A percentile compares a stretch with the other conserved stretches of the same genome.
These are phyloP conservation scores for Megathymus violae DNA, from an alignment of 1,140 invertebrate species.

Conservation along the genomic window DNA sequence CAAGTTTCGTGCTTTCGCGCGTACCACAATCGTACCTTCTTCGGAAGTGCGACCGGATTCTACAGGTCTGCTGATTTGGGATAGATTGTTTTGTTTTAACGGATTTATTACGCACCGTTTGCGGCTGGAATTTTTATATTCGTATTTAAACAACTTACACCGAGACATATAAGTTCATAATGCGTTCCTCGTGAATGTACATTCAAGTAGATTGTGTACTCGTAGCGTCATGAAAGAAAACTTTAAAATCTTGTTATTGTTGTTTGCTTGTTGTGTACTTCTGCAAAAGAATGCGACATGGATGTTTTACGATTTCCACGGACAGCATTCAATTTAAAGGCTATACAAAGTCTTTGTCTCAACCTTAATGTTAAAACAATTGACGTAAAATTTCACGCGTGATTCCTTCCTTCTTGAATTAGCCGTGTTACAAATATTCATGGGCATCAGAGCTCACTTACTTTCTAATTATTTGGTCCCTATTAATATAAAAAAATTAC, in stretches of 20 bases:
- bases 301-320: background rate
- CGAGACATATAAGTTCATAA: conserved; percentile 12
- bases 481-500: too few species aligned
- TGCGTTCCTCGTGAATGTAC: conserved; percentile 13
- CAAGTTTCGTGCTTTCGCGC: conserved; percentile 35
- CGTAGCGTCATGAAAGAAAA: background rate
- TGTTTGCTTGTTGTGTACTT: background rate
- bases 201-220: background rate
- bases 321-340: too few species aligned
- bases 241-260: background rate
- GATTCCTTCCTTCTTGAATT: too few species aligned
- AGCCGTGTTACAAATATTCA: too few species aligned
- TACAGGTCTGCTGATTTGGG: conserved; percentile 50
- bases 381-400: too few species aligned
- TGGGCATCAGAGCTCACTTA: too few species aligned
- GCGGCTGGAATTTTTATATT: conserved; percentile 19
- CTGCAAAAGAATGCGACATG: conserved; percentile 16
- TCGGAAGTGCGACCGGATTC: conserved; percentile 66
- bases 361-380: too few species aligned
- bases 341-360: too few species aligned
- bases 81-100: conserved; percentile 49
- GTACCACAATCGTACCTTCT: conserved; percentile 50
- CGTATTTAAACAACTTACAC: background rate
- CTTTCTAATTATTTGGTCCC: too few species aligned
- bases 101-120: conserved; percentile 31